These are phyloP conservation scores for Sminthurides bifidus DNA, from an alignment of 1,140 invertebrate species.

Conservation along the genomic window DNA sequence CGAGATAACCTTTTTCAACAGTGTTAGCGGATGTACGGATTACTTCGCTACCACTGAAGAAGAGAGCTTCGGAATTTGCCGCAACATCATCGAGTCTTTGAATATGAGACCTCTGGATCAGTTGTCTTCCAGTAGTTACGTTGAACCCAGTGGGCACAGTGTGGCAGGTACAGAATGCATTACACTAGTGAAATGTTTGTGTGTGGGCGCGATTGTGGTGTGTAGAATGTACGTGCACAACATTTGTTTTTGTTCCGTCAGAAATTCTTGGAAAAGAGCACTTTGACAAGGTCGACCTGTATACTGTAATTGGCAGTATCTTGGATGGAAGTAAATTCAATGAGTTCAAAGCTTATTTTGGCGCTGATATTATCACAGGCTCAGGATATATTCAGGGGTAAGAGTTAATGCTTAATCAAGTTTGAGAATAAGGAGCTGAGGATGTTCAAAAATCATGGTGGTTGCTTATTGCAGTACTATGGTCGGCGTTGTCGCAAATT, in stretches of 20 bases:
- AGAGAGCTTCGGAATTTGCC: conserved; percentile 37
- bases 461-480: conserved; percentile 13
- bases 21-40: conserved; percentile 42
- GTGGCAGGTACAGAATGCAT: no score
- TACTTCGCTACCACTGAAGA: conserved; percentile 39
- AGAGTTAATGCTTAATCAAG: conserved; percentile 32
- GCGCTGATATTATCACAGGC: conserved; percentile 52
- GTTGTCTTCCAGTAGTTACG: no score
- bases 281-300: conserved; percentile 23
- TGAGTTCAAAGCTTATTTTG: conserved; percentile 54
- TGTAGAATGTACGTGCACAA: no score
- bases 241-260: conserved; percentile 13
- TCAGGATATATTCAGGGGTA: conserved; percentile 51
- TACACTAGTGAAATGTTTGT: no score
- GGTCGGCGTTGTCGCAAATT: conserved; percentile 52
- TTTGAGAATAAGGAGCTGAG: neutral
- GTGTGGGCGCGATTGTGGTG: no score
- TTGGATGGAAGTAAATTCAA: conserved; percentile 56
- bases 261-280: conserved; percentile 19
- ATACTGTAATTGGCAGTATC: conserved; percentile 44
- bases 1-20: conserved; percentile 17
- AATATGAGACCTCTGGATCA: conserved; percentile 31
- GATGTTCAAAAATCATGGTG: neutral
- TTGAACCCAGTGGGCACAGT: no score
- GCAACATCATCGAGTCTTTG: conserved; percentile 38